Evolutionary conservation across 1,140 invertebrate species (phyloP).

Genomic region (Trichoplusia ni): DNA sequence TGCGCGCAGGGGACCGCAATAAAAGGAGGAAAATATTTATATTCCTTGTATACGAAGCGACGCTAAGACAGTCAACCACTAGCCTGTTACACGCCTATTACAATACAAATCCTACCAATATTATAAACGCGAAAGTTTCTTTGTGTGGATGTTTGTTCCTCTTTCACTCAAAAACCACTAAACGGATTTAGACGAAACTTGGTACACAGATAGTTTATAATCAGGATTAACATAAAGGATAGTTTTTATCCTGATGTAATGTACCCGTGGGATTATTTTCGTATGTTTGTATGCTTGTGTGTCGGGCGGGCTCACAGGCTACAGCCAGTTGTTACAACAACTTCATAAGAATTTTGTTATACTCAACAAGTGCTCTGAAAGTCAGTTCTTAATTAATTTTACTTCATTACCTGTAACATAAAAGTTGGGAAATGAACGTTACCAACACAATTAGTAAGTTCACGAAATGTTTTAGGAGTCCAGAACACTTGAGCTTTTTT

Average conservation of each 20-base stretch:
- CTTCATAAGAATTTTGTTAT: not conserved
- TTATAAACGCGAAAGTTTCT: too few relatives aligned
- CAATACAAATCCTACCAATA: too few relatives aligned
- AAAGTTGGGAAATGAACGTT: slow-evolving; percentile 17
- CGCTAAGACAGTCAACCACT: slow-evolving; percentile 25
- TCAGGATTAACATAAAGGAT: too few relatives aligned
- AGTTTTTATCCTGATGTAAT: too few relatives aligned
- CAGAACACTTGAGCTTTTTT: not conserved
- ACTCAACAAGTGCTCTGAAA: slow-evolving; percentile 23
- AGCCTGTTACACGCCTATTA: slow-evolving; percentile 15
- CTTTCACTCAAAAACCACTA: too few relatives aligned
- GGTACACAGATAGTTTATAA: too few relatives aligned
- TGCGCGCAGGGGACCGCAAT: slow-evolving; percentile 47
- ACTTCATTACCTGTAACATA: slow-evolving; percentile 10
- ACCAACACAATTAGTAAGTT: slow-evolving; percentile 16
- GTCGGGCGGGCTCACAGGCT: too few relatives aligned
- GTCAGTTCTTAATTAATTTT: slow-evolving; percentile 10
- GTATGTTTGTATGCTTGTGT: too few relatives aligned
- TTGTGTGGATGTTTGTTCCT: too few relatives aligned
- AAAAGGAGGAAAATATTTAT: slow-evolving; percentile 66
- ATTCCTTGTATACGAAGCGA: slow-evolving; percentile 35
- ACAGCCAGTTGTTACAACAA: slow-evolving; percentile 17
- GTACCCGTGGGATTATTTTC: too few relatives aligned
- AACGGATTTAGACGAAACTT: too few relatives aligned
- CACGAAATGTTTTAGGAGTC: slow-evolving; percentile 4